Evolutionary conservation across 2,888 invertebrate species (phyloP).

Genomic region (Blastobasis lacticolella): DNA sequence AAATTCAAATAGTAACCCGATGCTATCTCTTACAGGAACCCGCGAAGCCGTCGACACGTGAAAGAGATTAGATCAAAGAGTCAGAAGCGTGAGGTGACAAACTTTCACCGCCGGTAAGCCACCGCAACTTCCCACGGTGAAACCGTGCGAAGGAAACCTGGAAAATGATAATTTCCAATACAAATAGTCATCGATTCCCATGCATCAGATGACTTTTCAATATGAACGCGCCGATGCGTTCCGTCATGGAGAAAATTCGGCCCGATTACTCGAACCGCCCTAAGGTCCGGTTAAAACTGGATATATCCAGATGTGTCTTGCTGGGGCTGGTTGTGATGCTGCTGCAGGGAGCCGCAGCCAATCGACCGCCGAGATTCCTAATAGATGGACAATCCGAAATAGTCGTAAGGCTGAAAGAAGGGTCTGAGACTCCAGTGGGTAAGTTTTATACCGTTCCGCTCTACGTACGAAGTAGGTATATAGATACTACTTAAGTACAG

Average conservation of each 20-base stretch:
- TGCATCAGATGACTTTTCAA: slow-evolving; percentile 50
- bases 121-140: slow-evolving; percentile 47
- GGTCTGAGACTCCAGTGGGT: slow-evolving; percentile 89
- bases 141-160: slow-evolving; percentile 57
- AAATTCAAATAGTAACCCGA: too few relatives aligned
- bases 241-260: not conserved
- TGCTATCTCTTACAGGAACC: slow-evolving; percentile 42
- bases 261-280: slow-evolving; percentile 29
- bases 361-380: slow-evolving; percentile 90
- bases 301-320: slow-evolving; percentile 10
- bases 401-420: slow-evolving; percentile 91
- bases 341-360: slow-evolving; percentile 54
- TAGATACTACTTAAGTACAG: too few relatives aligned
- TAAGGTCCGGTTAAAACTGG: slow-evolving; percentile 60
- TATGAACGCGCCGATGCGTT: slow-evolving; percentile 10
- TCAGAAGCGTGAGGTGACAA: slow-evolving; percentile 39
- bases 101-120: slow-evolving; percentile 51
- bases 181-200: slow-evolving; percentile 34
- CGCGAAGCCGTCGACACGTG: slow-evolving; percentile 44
- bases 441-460: slow-evolving; percentile 40
- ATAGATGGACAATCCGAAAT: slow-evolving; percentile 93
- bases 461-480: too few relatives aligned
- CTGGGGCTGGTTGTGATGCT: slow-evolving; percentile 29
- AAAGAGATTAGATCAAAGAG: slow-evolving; percentile 39
- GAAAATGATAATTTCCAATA: slow-evolving; percentile 53